Conservation (phyloP, 2,888 invertebrate genomes). For the Syrphus vitripennis region DNA sequence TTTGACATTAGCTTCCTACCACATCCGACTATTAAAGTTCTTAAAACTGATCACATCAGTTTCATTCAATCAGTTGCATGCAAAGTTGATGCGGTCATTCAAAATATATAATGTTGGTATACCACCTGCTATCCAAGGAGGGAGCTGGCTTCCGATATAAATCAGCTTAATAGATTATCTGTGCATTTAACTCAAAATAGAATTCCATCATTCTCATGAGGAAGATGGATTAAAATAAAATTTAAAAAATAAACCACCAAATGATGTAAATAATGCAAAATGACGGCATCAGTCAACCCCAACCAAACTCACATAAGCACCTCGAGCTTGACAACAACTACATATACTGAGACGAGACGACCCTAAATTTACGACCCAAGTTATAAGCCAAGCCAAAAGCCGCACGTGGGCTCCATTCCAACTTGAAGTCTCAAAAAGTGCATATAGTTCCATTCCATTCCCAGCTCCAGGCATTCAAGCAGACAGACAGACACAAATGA, state of each 20-base stretch:
- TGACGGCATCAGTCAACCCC: not conserved
- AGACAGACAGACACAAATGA: conserved; percentile 32
- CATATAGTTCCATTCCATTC: not conserved
- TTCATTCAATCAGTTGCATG: not conserved
- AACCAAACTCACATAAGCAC: not conserved
- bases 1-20: no score
- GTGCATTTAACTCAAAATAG: not conserved
- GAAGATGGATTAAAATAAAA: not conserved
- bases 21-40: no score
- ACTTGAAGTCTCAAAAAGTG: not conserved
- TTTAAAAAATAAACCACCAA: conserved; percentile 21
- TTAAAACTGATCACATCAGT: not conserved
- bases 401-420: conserved; percentile 35
- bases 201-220: conserved; percentile 1
- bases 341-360: not conserved
- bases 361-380: conserved; percentile 42
- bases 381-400: not conserved
- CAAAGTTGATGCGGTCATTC: not conserved
- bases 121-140: not conserved
- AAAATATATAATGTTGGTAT: not conserved
- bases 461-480: no score
- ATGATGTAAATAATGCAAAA: conserved; percentile 28
- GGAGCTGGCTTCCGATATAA: conserved; percentile 1
- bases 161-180: not conserved
- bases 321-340: not conserved